A percentile compares a stretch with the other conserved stretches of the same genome.
phyloP scores from a whole-genome alignment of 2,888 invertebrate genomes.

The Lasiommata megera region DNA sequence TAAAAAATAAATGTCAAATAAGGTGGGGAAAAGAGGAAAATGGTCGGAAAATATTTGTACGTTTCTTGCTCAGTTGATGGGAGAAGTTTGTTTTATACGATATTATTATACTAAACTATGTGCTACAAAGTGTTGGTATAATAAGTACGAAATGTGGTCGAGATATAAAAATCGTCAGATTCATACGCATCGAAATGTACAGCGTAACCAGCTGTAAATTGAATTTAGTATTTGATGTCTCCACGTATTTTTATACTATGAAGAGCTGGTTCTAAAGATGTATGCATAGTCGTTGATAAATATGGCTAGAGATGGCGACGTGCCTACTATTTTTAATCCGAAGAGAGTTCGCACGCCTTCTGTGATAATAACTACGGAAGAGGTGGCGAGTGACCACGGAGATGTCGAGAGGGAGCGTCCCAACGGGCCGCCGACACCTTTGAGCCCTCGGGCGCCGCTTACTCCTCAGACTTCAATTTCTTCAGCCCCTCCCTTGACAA shows the following conservation, averaged over 20 bases:
- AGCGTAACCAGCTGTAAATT: conserved; percentile 30
- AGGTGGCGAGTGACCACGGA: conserved; percentile 69
- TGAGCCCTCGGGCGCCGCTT: conserved; percentile 68
- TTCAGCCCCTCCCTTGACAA: conserved; percentile 72
- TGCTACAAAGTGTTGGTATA: conserved; percentile 17
- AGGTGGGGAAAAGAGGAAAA: conserved; percentile 36
- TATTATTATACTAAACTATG: conserved; percentile 22
- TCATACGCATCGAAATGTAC: conserved; percentile 25
- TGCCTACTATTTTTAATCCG: conserved; percentile 91
- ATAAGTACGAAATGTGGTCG: conserved; percentile 28
- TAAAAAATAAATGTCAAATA: background rate
- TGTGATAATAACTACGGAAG: conserved; percentile 85
- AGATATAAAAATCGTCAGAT: conserved; percentile 23
- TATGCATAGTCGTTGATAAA: conserved; percentile 38
- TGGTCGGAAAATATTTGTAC: conserved; percentile 39
- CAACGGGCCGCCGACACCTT: conserved; percentile 73
- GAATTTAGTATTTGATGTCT: conserved; percentile 30
- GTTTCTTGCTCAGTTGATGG: conserved; percentile 31
- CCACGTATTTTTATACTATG: conserved; percentile 17
- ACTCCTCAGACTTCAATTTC: conserved; percentile 73
- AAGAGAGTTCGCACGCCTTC: conserved; percentile 85
- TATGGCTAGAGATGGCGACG: conserved; percentile 88
- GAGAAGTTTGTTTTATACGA: conserved; percentile 21
- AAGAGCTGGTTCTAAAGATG: conserved; percentile 37
- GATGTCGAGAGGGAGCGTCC: conserved; percentile 62